Evolutionary conservation across 2,888 invertebrate genomes (phyloP), one percentile per base, ranked within the genome.

Genomic region (Heliconius aoede): DNA sequence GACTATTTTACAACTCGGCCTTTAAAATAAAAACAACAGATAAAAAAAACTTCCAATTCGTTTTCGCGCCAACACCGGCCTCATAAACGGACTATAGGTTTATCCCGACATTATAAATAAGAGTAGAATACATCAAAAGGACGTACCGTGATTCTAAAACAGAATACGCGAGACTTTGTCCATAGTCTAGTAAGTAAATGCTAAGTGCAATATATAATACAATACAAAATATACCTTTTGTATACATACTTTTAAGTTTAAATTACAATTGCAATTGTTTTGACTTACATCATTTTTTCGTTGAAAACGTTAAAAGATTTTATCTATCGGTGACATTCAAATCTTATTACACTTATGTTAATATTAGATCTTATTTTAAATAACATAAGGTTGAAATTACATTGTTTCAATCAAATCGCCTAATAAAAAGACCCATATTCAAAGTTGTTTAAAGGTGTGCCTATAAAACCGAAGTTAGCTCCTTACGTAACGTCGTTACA

Each of bases 401-500:
- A 26, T 55, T 81, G 77, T 51, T 24, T 30, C 21, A 65, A 68
- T 46, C 15, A 46, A 65, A 79, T 84, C 83, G 82, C 83, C 86
- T 86, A 90, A 91, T 92, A 93, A 93, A 90, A 93, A 88, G 88
- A 75, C 80, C 87, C 85, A 89, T 90, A 91, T 92, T 90, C 92
- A 91, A 93, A 94, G 90, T 92, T 92, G 90, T 91, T 90, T 92
- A 92, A 92, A 94, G 93, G 94, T 93, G 92, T 83, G 89, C 86
- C 90, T 88, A 92, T 94, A 94, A 94, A 94, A 94, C 91, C 90
- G 91, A 92, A 92, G 92, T 94, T 92, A 91, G 90, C 91, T 88
- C 90, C 93, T 94, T 94, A 90, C 88, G 90, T 90, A 87, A 86
- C 84, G 86, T 86, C 85, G 89, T 90, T 88, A 91, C 87, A 89